A percentile compares a stretch with the other conserved stretches of the same genome.
These are phyloP conservation scores for Acanthosepion pharaonis DNA, from an alignment of 2,888 invertebrate genomes.

Conservation along the genomic window DNA sequence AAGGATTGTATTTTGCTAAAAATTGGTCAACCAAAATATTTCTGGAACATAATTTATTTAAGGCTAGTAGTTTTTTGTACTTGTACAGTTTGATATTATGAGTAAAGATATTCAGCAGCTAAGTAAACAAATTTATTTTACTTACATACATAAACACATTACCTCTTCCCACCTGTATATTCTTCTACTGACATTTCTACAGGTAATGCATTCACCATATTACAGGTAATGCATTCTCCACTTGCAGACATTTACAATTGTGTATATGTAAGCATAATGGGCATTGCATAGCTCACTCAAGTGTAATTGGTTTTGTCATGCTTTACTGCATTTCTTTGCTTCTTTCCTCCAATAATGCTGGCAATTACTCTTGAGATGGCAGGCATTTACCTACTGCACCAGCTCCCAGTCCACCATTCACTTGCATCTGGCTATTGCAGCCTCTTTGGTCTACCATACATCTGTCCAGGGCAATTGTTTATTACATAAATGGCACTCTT, in stretches of 20 bases:
- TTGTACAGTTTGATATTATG: too few relatives aligned
- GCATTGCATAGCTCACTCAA: conserved; percentile 6
- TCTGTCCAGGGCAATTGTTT: neutral
- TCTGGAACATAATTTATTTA: too few relatives aligned
- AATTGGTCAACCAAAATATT: too few relatives aligned
- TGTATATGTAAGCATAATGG: neutral
- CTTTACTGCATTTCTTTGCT: neutral
- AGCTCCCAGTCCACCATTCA: neutral
- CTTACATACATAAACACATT: neutral
- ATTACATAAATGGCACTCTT: neutral
- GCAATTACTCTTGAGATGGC: too few relatives aligned
- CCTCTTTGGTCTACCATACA: neutral
- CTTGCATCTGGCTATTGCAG: neutral
- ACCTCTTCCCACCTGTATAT: neutral
- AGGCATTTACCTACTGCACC: neutral
- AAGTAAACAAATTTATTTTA: too few relatives aligned
- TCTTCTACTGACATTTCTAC: neutral
- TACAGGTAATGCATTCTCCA: too few relatives aligned
- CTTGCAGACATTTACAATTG: neutral
- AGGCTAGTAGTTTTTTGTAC: too few relatives aligned
- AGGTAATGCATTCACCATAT: neutral
- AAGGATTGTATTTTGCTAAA: too few relatives aligned
- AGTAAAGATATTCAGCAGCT: too few relatives aligned
- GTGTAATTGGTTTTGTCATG: neutral
- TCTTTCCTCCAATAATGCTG: neutral